These are phyloP conservation scores for Gymnocypris eckloni DNA, from an alignment of 2,797 vertebrate species.

Conservation along the genomic window DNA sequence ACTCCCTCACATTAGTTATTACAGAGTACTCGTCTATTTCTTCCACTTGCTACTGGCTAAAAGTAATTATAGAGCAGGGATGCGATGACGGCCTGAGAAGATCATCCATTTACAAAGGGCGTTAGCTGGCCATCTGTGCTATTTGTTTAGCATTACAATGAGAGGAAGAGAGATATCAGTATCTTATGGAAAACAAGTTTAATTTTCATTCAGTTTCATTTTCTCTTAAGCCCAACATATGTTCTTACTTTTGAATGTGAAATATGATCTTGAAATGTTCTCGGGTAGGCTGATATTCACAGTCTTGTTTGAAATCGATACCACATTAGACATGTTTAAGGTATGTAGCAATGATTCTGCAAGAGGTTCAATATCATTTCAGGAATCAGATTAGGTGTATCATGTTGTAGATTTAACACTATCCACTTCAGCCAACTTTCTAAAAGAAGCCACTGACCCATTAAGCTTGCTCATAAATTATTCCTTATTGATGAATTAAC, in stretches of 20 bases:
- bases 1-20: constrained; percentile 42
- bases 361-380: constrained; percentile 18
- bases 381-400: constrained; percentile 39
- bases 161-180: not conserved
- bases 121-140: constrained; percentile 52
- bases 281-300: not conserved
- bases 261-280: not conserved
- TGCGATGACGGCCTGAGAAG: constrained; percentile 51
- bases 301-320: not conserved
- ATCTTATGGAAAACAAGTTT: not conserved
- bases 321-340: constrained; percentile 12
- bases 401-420: constrained; percentile 5
- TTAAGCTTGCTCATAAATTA: constrained; percentile 39
- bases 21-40: constrained; percentile 37
- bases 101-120: constrained; percentile 47
- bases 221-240: not conserved
- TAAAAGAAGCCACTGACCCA: constrained; percentile 41
- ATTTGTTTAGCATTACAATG: constrained; percentile 39
- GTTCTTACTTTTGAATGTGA: not conserved
- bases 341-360: not conserved
- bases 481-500: constrained; percentile 44
- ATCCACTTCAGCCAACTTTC: constrained; percentile 31
- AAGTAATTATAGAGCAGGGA: constrained; percentile 54
- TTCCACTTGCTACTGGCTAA: constrained; percentile 50
- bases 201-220: not conserved